Conservation (phyloP, 2,888 invertebrate species). For the Cataglyphis rosenhaueri region DNA sequence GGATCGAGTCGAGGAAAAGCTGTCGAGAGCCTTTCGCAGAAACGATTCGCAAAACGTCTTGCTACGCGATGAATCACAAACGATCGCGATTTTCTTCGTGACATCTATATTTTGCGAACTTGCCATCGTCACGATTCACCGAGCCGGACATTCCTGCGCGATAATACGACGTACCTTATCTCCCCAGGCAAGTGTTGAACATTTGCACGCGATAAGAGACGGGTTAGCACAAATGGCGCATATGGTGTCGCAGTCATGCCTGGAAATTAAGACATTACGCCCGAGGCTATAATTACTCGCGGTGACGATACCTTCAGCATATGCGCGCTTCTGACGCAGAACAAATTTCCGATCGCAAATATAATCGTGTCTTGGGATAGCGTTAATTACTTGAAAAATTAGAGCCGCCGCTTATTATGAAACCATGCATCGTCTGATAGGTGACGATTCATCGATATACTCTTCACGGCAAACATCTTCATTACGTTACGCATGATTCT, state of each 20-base stretch:
- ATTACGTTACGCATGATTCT: background rate
- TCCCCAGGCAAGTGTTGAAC: constrained; percentile 61
- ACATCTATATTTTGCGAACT: background rate
- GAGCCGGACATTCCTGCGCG: background rate
- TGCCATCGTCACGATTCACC: constrained; percentile 26
- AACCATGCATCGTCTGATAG: background rate
- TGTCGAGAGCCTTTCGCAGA: background rate
- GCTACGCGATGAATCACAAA: background rate
- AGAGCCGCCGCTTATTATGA: background rate
- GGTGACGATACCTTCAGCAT: constrained; percentile 11
- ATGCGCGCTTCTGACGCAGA: constrained; percentile 20
- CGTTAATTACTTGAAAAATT: constrained; percentile 55
- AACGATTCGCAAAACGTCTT: constrained; percentile 22
- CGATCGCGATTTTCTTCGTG: constrained; percentile 4
- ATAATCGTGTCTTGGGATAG: background rate
- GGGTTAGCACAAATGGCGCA: constrained; percentile 69
- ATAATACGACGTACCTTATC: constrained; percentile 59
- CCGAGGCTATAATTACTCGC: constrained; percentile 51
- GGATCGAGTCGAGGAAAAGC: background rate
- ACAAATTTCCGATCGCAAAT: constrained; percentile 37
- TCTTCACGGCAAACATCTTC: background rate
- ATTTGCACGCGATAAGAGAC: constrained; percentile 69
- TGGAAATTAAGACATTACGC: constrained; percentile 67
- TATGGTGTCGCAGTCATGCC: constrained; percentile 38
- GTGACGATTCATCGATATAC: background rate